Conservation (phyloP, 2,113 vertebrate genomes). For the Prionailurus viverrinus region DNA sequence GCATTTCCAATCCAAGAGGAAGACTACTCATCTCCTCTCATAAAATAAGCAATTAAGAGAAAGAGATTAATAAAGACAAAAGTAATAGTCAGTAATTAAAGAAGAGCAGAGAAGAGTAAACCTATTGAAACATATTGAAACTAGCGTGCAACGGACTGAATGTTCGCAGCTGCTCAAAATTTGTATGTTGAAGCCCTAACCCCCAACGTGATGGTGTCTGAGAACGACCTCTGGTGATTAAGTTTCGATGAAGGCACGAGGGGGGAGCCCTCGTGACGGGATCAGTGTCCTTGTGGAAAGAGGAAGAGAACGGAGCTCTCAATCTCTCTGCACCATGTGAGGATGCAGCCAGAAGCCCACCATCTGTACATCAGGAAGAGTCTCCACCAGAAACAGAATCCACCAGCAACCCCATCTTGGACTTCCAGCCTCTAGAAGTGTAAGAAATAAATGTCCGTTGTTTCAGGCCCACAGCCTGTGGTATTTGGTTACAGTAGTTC, state of each 20-base stretch:
- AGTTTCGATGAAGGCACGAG: too few species aligned
- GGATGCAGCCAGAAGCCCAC: neutral
- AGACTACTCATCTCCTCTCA: neutral
- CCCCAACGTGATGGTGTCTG: neutral
- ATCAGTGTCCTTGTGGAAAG: neutral
- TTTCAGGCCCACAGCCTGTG: neutral
- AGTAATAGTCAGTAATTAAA: neutral
- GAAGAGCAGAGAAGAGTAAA: neutral
- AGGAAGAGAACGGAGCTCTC: neutral
- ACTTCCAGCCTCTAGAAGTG: neutral
- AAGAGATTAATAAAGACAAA: neutral
- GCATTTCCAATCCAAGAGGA: neutral
- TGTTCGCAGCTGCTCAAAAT: neutral
- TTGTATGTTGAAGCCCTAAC: neutral
- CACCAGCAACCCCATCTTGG: neutral
- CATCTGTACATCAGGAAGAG: neutral
- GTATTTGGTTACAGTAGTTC: neutral
- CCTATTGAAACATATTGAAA: neutral
- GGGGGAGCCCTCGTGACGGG: neutral
- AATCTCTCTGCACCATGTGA: rapidly evolving
- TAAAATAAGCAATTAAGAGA: neutral
- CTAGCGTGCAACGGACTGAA: neutral
- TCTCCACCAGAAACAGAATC: neutral
- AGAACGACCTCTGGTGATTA: neutral
- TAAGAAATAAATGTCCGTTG: neutral